phyloP scores from a whole-genome alignment of 2,113 vertebrate genomes.

The Phainopepla nitens region DNA sequence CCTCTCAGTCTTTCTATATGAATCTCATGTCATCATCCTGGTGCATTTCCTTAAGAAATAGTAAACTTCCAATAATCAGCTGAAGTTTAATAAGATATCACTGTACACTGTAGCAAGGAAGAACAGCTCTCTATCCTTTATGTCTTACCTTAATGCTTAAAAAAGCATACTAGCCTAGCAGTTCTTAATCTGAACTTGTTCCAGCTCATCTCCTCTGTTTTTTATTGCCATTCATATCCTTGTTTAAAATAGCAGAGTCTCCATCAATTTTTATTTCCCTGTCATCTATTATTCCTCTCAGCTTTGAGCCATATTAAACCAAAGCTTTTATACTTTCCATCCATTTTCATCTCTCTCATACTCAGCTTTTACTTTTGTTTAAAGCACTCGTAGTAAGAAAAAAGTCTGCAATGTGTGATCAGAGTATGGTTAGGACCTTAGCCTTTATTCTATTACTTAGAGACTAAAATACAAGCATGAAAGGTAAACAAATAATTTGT shows the following conservation, averaged over 20 bases:
- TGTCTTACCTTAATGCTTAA: background rate
- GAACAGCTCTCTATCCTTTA: background rate
- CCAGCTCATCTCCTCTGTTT: conserved; percentile 17
- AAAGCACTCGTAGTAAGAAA: background rate
- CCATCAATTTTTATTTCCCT: conserved; percentile 43
- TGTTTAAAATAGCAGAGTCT: conserved; percentile 38
- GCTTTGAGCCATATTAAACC: conserved; percentile 24
- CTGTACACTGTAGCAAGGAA: background rate
- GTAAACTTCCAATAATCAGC: background rate
- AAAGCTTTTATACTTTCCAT: conserved; percentile 44
- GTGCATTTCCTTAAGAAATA: background rate
- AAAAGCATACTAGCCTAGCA: background rate
- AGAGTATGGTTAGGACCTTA: background rate
- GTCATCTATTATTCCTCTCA: conserved; percentile 27
- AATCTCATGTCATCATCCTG: background rate
- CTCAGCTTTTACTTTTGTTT: background rate
- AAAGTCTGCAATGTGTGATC: background rate
- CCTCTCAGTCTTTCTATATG: background rate
- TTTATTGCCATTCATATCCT: conserved; percentile 24
- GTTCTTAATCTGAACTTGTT: conserved; percentile 19
- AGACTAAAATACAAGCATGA: background rate
- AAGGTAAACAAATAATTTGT: background rate
- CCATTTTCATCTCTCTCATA: background rate
- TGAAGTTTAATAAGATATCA: background rate
- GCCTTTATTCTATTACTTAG: background rate